Conservation (phyloP, 2,797 vertebrate genomes). For the Parauchenoglanis punctatus region DNA sequence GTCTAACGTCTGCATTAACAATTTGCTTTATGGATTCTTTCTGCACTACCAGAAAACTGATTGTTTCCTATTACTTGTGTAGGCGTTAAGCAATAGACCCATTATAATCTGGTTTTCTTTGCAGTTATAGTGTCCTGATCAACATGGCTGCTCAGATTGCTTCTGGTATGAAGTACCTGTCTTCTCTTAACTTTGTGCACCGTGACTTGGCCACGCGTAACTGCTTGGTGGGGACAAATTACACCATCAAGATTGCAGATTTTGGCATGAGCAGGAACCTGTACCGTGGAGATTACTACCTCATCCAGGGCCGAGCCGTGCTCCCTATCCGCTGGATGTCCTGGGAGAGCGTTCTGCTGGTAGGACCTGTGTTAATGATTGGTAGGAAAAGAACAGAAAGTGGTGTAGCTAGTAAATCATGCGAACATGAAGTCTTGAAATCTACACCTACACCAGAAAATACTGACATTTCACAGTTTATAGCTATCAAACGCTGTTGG, state of each 20-base stretch:
- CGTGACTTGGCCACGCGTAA: conserved; percentile 95
- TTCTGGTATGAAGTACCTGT: conserved; percentile 96
- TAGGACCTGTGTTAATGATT: conserved; percentile 55
- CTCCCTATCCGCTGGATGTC: conserved; percentile 99
- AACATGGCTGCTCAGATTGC: conserved; percentile 92
- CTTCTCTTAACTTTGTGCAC: conserved; percentile 95
- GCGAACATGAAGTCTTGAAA: not conserved
- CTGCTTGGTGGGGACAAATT: conserved; percentile 92
- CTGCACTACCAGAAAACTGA: not conserved
- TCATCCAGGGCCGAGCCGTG: conserved; percentile 94
- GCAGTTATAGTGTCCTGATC: conserved; percentile 80
- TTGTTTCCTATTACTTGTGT: not conserved
- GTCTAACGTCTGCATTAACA: not conserved
- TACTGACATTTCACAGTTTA: not conserved
- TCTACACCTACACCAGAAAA: not conserved
- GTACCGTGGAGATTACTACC: conserved; percentile 95
- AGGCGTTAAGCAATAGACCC: not conserved
- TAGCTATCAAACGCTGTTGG: not conserved
- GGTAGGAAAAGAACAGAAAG: not conserved
- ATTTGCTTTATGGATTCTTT: not conserved
- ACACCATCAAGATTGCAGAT: conserved; percentile 95
- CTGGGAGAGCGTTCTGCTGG: conserved; percentile 97
- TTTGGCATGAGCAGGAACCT: conserved; percentile 98
- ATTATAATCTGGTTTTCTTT: conserved; percentile 14
- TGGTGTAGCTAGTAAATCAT: not conserved